These are phyloP conservation scores for Nematolebias whitei DNA, from an alignment of 2,113 vertebrate genomes.

Conservation along the genomic window DNA sequence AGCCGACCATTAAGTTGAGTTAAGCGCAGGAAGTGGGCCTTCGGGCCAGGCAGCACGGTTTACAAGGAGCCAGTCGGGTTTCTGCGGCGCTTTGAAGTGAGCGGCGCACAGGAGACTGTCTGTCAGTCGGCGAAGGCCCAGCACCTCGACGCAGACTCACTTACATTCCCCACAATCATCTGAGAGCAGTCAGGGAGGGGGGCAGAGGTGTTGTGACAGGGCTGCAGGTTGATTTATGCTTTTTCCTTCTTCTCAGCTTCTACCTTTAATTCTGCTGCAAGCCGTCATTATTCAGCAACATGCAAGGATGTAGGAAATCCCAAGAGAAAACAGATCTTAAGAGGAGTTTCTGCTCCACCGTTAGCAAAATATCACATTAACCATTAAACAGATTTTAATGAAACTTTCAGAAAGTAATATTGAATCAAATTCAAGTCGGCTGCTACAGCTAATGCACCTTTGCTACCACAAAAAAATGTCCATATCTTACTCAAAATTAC, in stretches of 20 bases:
- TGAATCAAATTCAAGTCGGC: too few species aligned
- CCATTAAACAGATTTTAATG: too few species aligned
- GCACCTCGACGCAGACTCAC: slow-evolving; percentile 75
- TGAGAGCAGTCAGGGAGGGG: slow-evolving; percentile 54
- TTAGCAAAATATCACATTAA: too few species aligned
- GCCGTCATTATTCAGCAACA: slow-evolving; percentile 41
- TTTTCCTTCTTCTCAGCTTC: slow-evolving; percentile 32
- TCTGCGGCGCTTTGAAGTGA: slow-evolving; percentile 78
- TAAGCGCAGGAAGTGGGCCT: slow-evolving; percentile 80
- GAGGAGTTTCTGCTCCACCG: background rate
- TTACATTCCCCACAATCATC: slow-evolving; percentile 74
- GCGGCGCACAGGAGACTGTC: slow-evolving; percentile 75
- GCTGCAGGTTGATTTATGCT: slow-evolving; percentile 64
- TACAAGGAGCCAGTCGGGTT: slow-evolving; percentile 78
- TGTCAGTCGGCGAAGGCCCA: slow-evolving; percentile 71
- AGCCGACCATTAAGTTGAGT: slow-evolving; percentile 78
- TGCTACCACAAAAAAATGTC: too few species aligned
- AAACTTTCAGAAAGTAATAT: too few species aligned
- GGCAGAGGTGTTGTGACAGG: slow-evolving; percentile 21
- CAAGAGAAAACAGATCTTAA: slow-evolving; percentile 11
- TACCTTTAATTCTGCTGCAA: slow-evolving; percentile 67
- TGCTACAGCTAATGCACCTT: too few species aligned
- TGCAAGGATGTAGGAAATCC: slow-evolving; percentile 39
- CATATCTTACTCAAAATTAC: too few species aligned
- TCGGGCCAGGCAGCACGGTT: slow-evolving; percentile 75